A percentile compares a stretch with the other conserved stretches of the same genome.
phyloP scores from a whole-genome alignment of 2,797 vertebrate species.

The Aphelocoma californica region DNA sequence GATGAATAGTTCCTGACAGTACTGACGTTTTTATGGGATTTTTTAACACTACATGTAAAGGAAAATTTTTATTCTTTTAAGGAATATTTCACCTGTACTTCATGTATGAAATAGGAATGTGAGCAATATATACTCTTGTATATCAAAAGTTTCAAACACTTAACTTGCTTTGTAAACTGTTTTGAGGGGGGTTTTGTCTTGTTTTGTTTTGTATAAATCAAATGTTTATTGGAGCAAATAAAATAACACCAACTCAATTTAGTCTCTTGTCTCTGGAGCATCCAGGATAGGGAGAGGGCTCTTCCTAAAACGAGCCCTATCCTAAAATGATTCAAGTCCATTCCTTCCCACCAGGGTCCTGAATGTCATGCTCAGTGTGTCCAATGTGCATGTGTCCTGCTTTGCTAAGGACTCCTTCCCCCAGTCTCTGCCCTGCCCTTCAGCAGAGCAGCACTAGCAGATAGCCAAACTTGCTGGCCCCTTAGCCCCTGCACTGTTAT shows the following conservation, averaged over 20 bases:
- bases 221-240: conserved; percentile 76
- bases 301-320: not conserved
- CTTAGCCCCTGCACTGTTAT: not conserved
- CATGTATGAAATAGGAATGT: conserved; percentile 78
- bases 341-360: not conserved
- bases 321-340: not conserved
- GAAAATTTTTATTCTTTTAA: conserved; percentile 66
- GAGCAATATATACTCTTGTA: conserved; percentile 71
- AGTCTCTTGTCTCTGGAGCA: not conserved
- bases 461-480: not conserved
- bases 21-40: conserved; percentile 42
- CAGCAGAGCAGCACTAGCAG: not conserved
- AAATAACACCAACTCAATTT: conserved; percentile 56
- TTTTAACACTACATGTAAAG: conserved; percentile 68
- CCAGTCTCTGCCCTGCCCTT: not conserved
- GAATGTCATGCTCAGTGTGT: not conserved
- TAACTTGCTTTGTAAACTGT: conserved; percentile 72
- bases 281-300: not conserved
- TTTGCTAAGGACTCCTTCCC: not conserved
- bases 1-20: conserved; percentile 59
- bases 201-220: conserved; percentile 72
- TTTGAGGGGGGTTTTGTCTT: not conserved
- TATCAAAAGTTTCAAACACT: conserved; percentile 73
- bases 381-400: not conserved
- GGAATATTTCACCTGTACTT: conserved; percentile 69